A percentile compares a stretch with the other conserved stretches of the same genome.
Evolutionary conservation across 2,888 invertebrate genomes (phyloP).

Genomic region (Meliscaeva auricollis): DNA sequence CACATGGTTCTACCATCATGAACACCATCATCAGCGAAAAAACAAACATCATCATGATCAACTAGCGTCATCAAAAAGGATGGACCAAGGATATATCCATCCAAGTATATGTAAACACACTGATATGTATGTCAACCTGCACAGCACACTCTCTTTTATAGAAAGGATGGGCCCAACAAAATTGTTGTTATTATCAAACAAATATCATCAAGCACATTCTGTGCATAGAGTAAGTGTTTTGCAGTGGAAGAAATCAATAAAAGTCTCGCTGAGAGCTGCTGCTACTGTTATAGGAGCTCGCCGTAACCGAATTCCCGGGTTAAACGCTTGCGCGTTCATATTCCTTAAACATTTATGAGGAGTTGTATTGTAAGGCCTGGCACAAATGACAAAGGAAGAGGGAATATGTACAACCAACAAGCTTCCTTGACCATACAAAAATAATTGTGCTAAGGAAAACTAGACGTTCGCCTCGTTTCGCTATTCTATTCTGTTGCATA

Average conservation of each 20-base stretch:
- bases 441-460: slow-evolving; percentile 41
- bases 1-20: slow-evolving; percentile 48
- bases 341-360: slow-evolving; percentile 69
- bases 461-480: slow-evolving; percentile 12
- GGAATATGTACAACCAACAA: slow-evolving; percentile 46
- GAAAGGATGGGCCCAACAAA: slow-evolving; percentile 66
- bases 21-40: slow-evolving; percentile 36
- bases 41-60: slow-evolving; percentile 60
- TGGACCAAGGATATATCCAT: slow-evolving; percentile 29
- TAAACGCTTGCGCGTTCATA: slow-evolving; percentile 83
- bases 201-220: slow-evolving; percentile 54
- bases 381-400: slow-evolving; percentile 52
- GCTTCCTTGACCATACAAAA: slow-evolving; percentile 57
- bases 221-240: slow-evolving; percentile 58
- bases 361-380: slow-evolving; percentile 53
- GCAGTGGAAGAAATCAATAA: slow-evolving; percentile 74
- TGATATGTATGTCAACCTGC: slow-evolving; percentile 42
- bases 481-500: slow-evolving; percentile 36
- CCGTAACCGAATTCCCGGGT: slow-evolving; percentile 82
- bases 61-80: slow-evolving; percentile 42
- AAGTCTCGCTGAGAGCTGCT: slow-evolving; percentile 54
- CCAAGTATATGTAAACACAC: slow-evolving; percentile 41
- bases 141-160: slow-evolving; percentile 51
- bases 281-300: slow-evolving; percentile 56
- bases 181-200: slow-evolving; percentile 65